Evolutionary conservation across 2,797 vertebrate genomes (phyloP), one percentile per base, ranked within the genome.

Genomic region (Trachops cirrhosus): DNA sequence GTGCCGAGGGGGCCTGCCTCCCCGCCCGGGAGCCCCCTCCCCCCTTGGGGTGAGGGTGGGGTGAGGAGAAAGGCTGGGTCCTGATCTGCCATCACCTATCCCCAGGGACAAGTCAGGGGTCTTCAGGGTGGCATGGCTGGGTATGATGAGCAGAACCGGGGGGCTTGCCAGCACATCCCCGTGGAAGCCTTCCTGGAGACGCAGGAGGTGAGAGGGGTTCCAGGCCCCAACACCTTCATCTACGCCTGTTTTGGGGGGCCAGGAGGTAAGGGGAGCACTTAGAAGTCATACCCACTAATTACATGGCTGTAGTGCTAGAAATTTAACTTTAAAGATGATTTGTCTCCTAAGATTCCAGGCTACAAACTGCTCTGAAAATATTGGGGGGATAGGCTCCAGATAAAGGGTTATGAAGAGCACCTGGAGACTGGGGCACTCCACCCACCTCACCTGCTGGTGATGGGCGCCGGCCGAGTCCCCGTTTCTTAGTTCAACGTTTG

Each of bases 1-100:
- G 86, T 57, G 91, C 96, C 95, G 97, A 97, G 44, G 74, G 11
- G 12, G 52, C 74, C 85, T 6, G 21, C 87, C 95, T 96, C 93
- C 94, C 97, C 89, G 67, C 91, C 90, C 52, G 0, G 68, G 94
- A 87, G n/a, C 74, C 82, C 67, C 90, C 87, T 70, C 94, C 52
- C 80, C 85, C 92, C 86, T 68, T 0, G 22, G 57, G 62, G 41
- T 73, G 79, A 71, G 24, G 26, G 39, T 7, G 46, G 77, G 52
- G 83, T 82, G 87, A 73, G 73, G 73, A 50, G 62, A 90, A 64
- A n/a, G 87, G 62, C 79, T 37, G 71, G 78, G 37, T 67, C 34
- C 78, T 87, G 34, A 11, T 5, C 32, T 34, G 2, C 21, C 8
- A 22, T 19, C 9, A 14, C 48, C 70, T 24, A 39, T n/a, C 18